phyloP scores from a whole-genome alignment of 2,888 invertebrate species.

The Pollenia griseotomentosa region DNA sequence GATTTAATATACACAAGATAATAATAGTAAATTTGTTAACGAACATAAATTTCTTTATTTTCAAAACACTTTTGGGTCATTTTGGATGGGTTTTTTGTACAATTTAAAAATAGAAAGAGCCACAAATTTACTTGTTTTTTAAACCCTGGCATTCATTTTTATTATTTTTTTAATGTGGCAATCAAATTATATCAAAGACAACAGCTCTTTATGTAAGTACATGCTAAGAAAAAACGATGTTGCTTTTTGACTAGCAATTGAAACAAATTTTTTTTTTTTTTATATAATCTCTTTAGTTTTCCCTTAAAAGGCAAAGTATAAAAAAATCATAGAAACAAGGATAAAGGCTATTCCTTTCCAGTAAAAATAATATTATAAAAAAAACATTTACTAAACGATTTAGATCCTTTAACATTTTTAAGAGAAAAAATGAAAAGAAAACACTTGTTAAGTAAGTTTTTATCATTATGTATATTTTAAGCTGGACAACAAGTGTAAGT shows the following conservation, averaged over 20 bases:
- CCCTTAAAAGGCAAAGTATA: neutral
- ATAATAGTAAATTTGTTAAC: no score
- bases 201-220: neutral
- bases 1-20: neutral
- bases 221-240: no score
- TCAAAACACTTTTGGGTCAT: slow-evolving; percentile 20
- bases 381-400: neutral
- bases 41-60: neutral
- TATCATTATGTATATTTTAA: no score
- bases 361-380: neutral
- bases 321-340: neutral
- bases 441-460: no score
- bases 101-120: no score
- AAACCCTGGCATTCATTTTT: neutral
- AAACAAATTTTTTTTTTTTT: neutral
- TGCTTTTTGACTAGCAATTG: neutral
- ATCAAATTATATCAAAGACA: slow-evolving; percentile 23
- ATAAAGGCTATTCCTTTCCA: neutral
- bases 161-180: neutral
- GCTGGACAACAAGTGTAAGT: no score
- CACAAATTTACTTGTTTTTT: neutral
- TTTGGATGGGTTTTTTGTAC: neutral
- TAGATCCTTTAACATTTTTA: neutral
- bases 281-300: neutral
- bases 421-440: neutral